phyloP scores from a whole-genome alignment of 1,140 invertebrate species.

The Micrasema longulum region DNA sequence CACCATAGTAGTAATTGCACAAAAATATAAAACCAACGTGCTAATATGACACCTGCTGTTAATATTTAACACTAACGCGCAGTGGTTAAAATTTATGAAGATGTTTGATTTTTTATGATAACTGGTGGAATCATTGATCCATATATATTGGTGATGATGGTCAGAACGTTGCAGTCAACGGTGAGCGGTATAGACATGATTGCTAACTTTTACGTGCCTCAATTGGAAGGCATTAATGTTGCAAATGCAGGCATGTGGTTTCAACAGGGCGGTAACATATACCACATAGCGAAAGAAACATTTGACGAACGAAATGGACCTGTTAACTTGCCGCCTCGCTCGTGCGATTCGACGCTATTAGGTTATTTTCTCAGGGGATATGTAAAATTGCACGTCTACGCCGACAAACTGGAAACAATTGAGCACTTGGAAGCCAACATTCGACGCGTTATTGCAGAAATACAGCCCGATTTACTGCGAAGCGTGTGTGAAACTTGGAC shows the following conservation, averaged over 20 bases:
- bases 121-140: no score
- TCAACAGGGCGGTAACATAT: not conserved
- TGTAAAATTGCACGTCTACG: conserved; percentile 55
- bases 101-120: no score
- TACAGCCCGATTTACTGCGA: conserved; percentile 41
- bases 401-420: conserved; percentile 46
- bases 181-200: no score
- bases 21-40: no score
- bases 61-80: no score
- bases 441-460: conserved; percentile 53
- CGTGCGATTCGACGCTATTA: conserved; percentile 39
- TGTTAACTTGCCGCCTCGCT: not conserved
- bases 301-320: not conserved
- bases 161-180: no score
- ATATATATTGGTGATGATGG: no score
- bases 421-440: conserved; percentile 54
- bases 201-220: no score
- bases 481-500: conserved; percentile 40
- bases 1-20: no score
- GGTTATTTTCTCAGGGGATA: conserved; percentile 63
- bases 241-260: not conserved
- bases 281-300: not conserved
- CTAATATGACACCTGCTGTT: no score
- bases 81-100: no score
- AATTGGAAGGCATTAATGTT: not conserved